phyloP scores from a whole-genome alignment of 2,113 vertebrate genomes.

The Chelonoidis abingdonii region DNA sequence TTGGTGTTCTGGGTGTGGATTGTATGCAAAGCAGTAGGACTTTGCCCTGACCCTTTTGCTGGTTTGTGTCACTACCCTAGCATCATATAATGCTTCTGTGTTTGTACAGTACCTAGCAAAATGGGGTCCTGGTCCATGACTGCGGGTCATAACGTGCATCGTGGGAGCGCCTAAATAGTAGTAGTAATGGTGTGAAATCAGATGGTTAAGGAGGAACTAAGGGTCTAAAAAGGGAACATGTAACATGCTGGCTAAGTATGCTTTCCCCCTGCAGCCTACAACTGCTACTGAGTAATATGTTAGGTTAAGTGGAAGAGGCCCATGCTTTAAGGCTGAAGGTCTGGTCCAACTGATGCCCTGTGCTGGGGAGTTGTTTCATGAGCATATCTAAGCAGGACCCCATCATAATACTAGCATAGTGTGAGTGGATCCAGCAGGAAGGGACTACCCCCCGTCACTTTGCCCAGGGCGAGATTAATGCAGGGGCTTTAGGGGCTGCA shows the following conservation, averaged over 20 bases:
- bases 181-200: neutral
- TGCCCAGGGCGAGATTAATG: no score
- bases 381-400: no score
- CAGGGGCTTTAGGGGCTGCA: no score
- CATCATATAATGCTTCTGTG: no score
- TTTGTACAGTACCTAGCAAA: fast-evolving
- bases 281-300: neutral
- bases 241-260: neutral
- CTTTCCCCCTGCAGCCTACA: neutral
- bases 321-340: neutral
- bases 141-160: no score
- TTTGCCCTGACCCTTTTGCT: neutral
- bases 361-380: neutral
- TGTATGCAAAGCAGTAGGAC: no score
- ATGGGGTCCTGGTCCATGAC: neutral
- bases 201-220: neutral
- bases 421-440: neutral
- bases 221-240: neutral
- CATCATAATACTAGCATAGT: neutral
- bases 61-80: neutral
- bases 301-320: neutral
- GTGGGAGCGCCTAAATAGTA: no score
- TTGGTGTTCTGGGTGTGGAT: neutral
- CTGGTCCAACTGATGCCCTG: neutral
- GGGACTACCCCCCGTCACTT: no score